These are phyloP conservation scores for Ormyrus pomaceus DNA, from an alignment of 2,888 invertebrate species.

Conservation along the genomic window DNA sequence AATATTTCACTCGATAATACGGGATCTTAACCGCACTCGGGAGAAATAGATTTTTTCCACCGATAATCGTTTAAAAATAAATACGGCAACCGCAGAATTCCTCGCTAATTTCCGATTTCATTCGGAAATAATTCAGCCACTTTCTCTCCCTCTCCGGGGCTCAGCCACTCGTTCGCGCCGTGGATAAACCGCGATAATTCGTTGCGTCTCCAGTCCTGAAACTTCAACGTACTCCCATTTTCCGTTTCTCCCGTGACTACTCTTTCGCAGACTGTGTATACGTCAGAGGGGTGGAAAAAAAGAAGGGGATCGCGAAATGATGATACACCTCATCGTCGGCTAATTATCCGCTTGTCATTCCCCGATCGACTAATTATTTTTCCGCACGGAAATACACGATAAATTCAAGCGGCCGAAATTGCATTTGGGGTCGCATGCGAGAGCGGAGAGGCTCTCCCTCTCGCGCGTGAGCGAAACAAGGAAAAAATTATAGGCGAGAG, in stretches of 20 bases:
- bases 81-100: background rate
- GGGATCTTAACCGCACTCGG: too few species aligned
- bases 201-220: conserved; percentile 33
- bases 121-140: conserved; percentile 34
- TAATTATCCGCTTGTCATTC: background rate
- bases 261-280: background rate
- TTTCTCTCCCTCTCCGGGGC: background rate
- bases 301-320: background rate
- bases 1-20: too few species aligned
- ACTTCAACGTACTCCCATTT: conserved; percentile 43
- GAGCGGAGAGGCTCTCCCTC: background rate
- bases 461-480: background rate
- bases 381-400: conserved; percentile 12
- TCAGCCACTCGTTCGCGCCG: background rate
- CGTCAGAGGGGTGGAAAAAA: background rate
- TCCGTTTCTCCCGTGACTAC: background rate
- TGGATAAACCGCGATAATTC: conserved; percentile 43
- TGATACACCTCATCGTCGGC: background rate
- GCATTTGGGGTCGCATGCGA: background rate
- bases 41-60: too few species aligned
- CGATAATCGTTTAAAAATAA: too few species aligned
- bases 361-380: conserved; percentile 13
- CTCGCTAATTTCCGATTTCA: conserved; percentile 30
- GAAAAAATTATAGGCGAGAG: conserved; percentile 20
- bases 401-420: background rate